Base-by-base conservation (phyloP, 1,140 invertebrate species). In the Chymomyza costata region DNA sequence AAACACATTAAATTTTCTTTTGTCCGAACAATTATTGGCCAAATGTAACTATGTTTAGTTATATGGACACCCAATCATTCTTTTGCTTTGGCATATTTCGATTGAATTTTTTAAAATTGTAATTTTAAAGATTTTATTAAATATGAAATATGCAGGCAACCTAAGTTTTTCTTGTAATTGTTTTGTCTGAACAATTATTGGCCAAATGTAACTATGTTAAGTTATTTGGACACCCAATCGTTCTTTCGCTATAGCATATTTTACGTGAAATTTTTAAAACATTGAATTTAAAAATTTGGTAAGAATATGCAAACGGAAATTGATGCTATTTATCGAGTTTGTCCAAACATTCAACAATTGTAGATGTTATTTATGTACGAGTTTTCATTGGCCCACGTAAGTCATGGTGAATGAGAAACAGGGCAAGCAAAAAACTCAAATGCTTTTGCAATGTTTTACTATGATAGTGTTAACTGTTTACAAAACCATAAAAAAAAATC, bases 361-460 rank as follows among this genome's bases (percentile, higher is more conserved):
- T 28, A 28, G 10, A 28, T n/a, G n/a, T n/a, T n/a, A 17, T 3
- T 21, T 30, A 30, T 83, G 76, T 83, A 37, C 56, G 63, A 67
- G 71, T 71, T 67, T 74, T 83, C 82, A 84, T 84, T 84, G 82
- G 82, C 82, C 76, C 71, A 7, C 55, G 40, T 39, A 65, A 60
- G 59, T 66, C 52, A 60, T 59, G 15, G 10, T 11, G n/a, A n/a
- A 34, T 52, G 16, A 59, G 58, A 59, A 80, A 61, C 54, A 46
- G 80, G 82, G 82, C 82, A 84, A 84, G 82, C 82, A 84, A 84
- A 84, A 83, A 82, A 64, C 63, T 60, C 44, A 65, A 32, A 46
- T 70, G 59, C 64, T 84, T 48, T 67, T 74, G 71, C 71, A 78
- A 82, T 61, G 80, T 65, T 49, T 67, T 80, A 80, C 65, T 76